These are phyloP conservation scores for Pterophyllum scalare DNA, from an alignment of 2,113 vertebrate species.

Conservation along the genomic window DNA sequence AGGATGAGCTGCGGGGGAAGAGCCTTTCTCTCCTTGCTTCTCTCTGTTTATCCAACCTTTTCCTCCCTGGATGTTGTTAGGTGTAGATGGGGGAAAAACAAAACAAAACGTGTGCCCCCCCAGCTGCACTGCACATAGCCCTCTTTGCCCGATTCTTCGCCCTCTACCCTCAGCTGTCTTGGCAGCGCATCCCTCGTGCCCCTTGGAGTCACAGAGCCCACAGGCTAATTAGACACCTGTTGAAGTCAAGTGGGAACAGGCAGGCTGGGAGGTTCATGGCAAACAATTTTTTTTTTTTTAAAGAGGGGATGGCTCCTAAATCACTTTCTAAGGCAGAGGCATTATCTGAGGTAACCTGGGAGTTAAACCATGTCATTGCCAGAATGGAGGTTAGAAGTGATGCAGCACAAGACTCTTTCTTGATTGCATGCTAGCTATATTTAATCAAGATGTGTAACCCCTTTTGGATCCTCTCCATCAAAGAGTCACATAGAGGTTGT, in stretches of 20 bases:
- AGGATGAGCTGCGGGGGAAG: not conserved
- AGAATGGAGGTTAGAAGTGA: slow-evolving; percentile 16
- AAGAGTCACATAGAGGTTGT: slow-evolving; percentile 35
- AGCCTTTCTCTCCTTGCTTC: slow-evolving; percentile 5
- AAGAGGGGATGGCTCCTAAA: slow-evolving; percentile 34
- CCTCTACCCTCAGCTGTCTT: slow-evolving; percentile 66
- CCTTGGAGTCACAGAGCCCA: slow-evolving; percentile 52
- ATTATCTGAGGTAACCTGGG: not conserved
- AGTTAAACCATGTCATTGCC: slow-evolving; percentile 30
- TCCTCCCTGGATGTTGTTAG: slow-evolving; percentile 21
- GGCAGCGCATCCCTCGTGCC: slow-evolving; percentile 43
- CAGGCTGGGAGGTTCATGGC: slow-evolving; percentile 17
- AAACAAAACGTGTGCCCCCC: not conserved
- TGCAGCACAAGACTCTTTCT: slow-evolving; percentile 29
- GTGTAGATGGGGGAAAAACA: slow-evolving; percentile 22
- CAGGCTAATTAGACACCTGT: slow-evolving; percentile 80
- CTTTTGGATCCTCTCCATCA: slow-evolving; percentile 48
- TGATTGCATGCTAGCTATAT: slow-evolving; percentile 48
- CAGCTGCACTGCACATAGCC: slow-evolving; percentile 1
- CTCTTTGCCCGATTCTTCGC: slow-evolving; percentile 14
- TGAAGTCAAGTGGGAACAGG: slow-evolving; percentile 58
- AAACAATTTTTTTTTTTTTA: slow-evolving; percentile 23
- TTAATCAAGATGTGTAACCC: slow-evolving; percentile 43
- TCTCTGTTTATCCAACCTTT: slow-evolving; percentile 1
- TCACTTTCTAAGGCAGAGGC: slow-evolving; percentile 23